Evolutionary conservation across 2,113 vertebrate species (phyloP).

Genomic region (Capra hircus): DNA sequence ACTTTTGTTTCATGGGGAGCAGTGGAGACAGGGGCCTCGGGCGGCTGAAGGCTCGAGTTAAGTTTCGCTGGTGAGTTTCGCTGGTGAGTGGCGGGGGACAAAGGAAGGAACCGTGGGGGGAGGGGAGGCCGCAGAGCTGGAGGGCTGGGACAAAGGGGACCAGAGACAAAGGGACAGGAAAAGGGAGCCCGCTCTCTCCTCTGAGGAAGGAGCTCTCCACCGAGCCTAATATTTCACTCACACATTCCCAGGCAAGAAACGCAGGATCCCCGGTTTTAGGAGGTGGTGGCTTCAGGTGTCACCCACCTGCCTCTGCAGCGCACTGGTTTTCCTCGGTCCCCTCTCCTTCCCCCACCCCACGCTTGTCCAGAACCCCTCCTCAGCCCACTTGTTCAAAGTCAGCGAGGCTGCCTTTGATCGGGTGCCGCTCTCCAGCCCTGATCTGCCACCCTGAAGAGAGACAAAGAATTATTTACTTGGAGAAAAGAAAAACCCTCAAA

Average conservation of each 20-base stretch:
- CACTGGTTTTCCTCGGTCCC: background rate
- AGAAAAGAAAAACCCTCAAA: conserved; percentile 44
- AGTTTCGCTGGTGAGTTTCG: conserved; percentile 64
- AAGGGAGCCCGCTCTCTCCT: conserved; percentile 57
- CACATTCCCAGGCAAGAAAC: background rate
- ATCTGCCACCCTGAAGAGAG: conserved; percentile 46
- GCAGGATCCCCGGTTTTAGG: background rate
- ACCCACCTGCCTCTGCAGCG: background rate
- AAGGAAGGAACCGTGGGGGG: conserved; percentile 61
- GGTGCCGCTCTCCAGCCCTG: background rate
- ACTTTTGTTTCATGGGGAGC: background rate
- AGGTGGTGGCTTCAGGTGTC: background rate
- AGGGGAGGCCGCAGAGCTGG: conserved; percentile 55
- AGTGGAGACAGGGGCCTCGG: background rate
- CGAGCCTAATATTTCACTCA: conserved; percentile 12
- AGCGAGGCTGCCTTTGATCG: background rate
- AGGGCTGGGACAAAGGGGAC: conserved; percentile 60
- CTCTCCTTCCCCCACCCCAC: no score
- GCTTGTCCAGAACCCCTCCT: background rate
- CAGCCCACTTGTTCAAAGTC: conserved; percentile 14
- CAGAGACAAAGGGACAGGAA: conserved; percentile 67
- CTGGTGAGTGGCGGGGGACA: conserved; percentile 62
- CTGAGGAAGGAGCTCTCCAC: conserved; percentile 38
- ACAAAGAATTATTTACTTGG: conserved; percentile 59
- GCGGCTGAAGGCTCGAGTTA: conserved; percentile 1